Percentiles rank a stretch among this genome's conserved stretches.
Evolutionary conservation across 1,140 invertebrate species (phyloP).

Genomic region (Philaenus spumarius): DNA sequence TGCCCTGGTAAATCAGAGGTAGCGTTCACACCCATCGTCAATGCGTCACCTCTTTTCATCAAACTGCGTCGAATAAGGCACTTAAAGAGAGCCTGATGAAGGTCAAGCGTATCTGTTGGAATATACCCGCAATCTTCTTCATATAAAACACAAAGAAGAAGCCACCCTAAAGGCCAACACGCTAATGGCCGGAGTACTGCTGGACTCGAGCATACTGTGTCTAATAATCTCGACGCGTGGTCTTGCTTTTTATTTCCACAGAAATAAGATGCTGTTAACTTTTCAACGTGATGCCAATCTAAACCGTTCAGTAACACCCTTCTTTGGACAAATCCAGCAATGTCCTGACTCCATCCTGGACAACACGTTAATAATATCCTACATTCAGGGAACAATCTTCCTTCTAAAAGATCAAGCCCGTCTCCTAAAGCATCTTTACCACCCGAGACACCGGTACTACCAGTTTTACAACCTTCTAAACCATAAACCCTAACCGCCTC

Average conservation of each 20-base stretch:
- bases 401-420: conserved; percentile 45
- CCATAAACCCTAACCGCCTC: conserved; percentile 36
- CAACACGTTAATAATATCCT: conserved; percentile 47
- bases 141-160: conserved; percentile 46
- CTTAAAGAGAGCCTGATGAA: conserved; percentile 42
- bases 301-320: conserved; percentile 45
- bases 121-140: conserved; percentile 36
- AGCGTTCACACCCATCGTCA: background rate
- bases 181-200: conserved; percentile 39
- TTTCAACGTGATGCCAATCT: conserved; percentile 46
- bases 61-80: conserved; percentile 41
- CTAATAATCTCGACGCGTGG: conserved; percentile 25
- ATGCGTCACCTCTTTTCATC: conserved; percentile 18
- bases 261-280: conserved; percentile 44
- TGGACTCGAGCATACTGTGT: conserved; percentile 26
- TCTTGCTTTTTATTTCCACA: conserved; percentile 18
- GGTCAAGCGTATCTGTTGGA: conserved; percentile 37
- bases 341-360: conserved; percentile 34
- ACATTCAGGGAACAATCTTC: conserved; percentile 47
- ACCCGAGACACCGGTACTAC: conserved; percentile 15
- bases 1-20: conserved; percentile 40
- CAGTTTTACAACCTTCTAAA: conserved; percentile 19
- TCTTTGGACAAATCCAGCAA: conserved; percentile 39
- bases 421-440: conserved; percentile 42
- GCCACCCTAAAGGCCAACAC: conserved; percentile 47